phyloP scores from a whole-genome alignment of 2,797 vertebrate genomes.

The Eurystomus glaucurus region DNA sequence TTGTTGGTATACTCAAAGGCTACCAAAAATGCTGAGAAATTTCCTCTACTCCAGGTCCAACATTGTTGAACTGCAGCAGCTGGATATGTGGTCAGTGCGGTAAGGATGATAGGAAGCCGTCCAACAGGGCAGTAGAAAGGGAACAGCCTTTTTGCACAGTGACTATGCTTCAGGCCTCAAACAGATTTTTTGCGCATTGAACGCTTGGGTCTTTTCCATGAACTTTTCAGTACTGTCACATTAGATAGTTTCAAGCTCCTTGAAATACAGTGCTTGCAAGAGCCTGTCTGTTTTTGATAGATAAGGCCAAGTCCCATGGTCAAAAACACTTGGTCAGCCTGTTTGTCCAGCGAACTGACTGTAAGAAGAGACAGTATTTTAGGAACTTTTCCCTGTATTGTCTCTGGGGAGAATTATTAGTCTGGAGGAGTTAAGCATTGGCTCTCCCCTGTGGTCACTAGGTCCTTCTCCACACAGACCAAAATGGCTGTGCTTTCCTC shows the following conservation, averaged over 20 bases:
- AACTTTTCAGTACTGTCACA: background rate
- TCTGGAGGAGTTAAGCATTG: background rate
- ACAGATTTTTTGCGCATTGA: background rate
- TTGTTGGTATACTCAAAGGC: background rate
- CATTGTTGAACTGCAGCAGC: background rate
- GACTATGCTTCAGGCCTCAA: background rate
- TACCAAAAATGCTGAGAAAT: background rate
- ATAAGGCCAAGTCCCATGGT: background rate
- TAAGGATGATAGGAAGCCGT: background rate
- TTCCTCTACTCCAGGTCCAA: background rate
- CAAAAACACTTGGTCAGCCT: background rate
- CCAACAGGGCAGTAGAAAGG: background rate
- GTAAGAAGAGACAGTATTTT: background rate
- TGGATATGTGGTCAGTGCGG: background rate
- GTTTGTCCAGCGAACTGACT: background rate
- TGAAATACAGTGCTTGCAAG: background rate
- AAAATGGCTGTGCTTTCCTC: background rate
- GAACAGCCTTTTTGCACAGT: background rate
- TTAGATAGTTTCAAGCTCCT: background rate
- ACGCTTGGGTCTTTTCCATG: background rate
- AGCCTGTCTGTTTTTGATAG: background rate
- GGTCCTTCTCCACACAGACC: background rate
- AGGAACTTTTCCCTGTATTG: background rate
- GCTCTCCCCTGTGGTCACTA: background rate
- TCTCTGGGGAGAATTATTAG: background rate